A percentile compares a stretch with the other conserved stretches of the same genome.
Evolutionary conservation across 1,140 invertebrate genomes (phyloP).

Genomic region (Diorhabda elongata): DNA sequence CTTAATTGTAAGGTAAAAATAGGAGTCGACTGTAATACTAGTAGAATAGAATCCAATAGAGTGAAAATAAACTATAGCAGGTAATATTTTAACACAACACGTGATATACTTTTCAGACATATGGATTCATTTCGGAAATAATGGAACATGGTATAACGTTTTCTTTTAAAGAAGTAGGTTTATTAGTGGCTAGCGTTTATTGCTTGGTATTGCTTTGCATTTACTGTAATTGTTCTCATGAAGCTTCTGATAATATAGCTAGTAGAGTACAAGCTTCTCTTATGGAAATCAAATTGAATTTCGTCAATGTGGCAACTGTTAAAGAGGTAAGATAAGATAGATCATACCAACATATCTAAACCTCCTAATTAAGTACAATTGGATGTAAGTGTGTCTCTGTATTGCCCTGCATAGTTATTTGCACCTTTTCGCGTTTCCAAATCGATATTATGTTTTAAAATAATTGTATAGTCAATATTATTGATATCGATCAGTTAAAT

Average conservation of each 20-base stretch:
- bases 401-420: too few relatives aligned
- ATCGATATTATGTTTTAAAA: too few relatives aligned
- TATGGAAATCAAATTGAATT: constrained; percentile 52
- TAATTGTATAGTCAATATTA: constrained; percentile 25
- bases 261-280: constrained; percentile 53
- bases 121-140: constrained; percentile 58
- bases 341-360: too few relatives aligned
- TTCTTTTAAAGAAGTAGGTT: constrained; percentile 58
- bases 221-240: constrained; percentile 59
- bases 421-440: too few relatives aligned
- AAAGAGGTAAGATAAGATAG: constrained; percentile 49
- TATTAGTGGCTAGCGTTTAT: constrained; percentile 58
- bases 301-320: constrained; percentile 52
- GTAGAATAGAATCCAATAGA: too few relatives aligned
- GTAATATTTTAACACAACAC: too few relatives aligned
- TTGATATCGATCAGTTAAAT: constrained; percentile 51
- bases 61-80: too few relatives aligned
- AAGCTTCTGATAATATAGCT: constrained; percentile 53
- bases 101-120: constrained; percentile 42
- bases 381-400: too few relatives aligned
- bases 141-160: constrained; percentile 57
- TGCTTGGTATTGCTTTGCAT: constrained; percentile 55
- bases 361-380: too few relatives aligned
- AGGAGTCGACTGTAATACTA: too few relatives aligned
- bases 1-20: too few relatives aligned